Evolutionary conservation across 2,888 invertebrate species (phyloP), one percentile per base, ranked within the genome.

Genomic region (Caenorhabditis angaria): DNA sequence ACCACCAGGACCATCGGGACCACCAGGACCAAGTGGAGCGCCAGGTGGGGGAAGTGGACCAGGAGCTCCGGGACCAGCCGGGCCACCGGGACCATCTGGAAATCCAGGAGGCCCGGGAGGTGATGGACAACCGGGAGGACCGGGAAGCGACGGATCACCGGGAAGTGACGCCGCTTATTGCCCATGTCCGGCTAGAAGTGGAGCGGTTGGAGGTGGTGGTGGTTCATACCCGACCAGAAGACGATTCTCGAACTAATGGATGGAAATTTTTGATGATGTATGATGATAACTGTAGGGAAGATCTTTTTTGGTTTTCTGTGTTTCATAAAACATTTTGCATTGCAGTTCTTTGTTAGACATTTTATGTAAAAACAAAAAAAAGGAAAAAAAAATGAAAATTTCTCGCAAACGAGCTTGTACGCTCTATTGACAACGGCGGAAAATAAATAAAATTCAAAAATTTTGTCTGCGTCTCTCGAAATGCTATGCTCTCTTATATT

Each of bases 51-150:
- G 68, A 35, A 35, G 61, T 32, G 69, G 73, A 69, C 65, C 82
- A 69, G 70, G 82, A 63, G 60, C 74, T 53, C 58, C 68, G 10
- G 76, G 81, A 66, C 65, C 72, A 64, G 65, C 75, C 35, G 81
- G 81, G 62, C 75, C 79, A 56, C 64, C 71, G 61, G 81, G 80
- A 77, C 77, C 68, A 58, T 54, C 72, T 20, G 80, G 80, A 60
- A 67, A 77, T 27, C 73, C 78, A 50, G 80, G 80, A 71, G 27
- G 35, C 10, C 69, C 76, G 27, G 80, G 80, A 66, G 53, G 54
- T 10, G 66, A 65, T 18, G 80, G 80, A 77, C 61, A 65, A 29
- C 74, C 77, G 56, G 80, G 80, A 74, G 70, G 69, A 60, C 73
- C 76, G 56, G 80, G 80, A 72, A 50, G 51, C 25, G 77, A 77